Base-by-base conservation (phyloP, 2,888 invertebrate genomes). In the Mimachlamys varia region DNA sequence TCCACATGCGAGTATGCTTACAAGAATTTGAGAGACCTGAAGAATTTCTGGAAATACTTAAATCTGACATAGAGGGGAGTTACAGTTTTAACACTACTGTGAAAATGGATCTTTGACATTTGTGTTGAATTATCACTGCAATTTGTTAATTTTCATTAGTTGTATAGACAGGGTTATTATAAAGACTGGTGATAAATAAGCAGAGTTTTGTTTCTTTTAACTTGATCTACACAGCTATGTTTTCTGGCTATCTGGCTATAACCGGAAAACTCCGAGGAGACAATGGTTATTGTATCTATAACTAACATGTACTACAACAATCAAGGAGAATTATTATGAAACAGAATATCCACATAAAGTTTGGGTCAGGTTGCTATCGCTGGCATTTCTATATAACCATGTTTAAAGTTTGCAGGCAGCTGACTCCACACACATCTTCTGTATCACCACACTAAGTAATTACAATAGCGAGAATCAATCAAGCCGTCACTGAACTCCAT, bases 381-480 rank as follows among this genome's bases (percentile, higher is more conserved):
- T 33, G 76, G 76, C 12, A 76, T 17, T 27, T 53, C 1, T 10
- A 12, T 76, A 33, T 76, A 33, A 76, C 76, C 7, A 33, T 33
- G 76, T 76, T 76, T 76, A 76, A 76, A 76, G 76, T 76, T 76
- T 76, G 27, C 27, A 5, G 33, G 76, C 33, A 76, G 76, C 22
- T 76, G 76, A 12, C 33, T 76, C 2, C 33, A 22, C n/a, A 62
- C 2, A 27, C 76, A 76, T 76, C 76, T 76, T 76, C 76, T 76
- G 76, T 76, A 76, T 76, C 76, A 27, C 27, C 76, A 76, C 76
- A 76, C 76, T 76, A 76, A 76, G 76, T 76, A 76, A 76, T 76
- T 76, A 76, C 76, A 76, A 76, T 76, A 76, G 13, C 2, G 0
- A 27, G 76, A 76, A 76, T 76, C 76, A 76, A 76, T 76, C 76